A percentile compares a stretch with the other conserved stretches of the same genome.
These are phyloP conservation scores for Cistogaster globosa DNA, from an alignment of 2,888 invertebrate species.

Conservation along the genomic window DNA sequence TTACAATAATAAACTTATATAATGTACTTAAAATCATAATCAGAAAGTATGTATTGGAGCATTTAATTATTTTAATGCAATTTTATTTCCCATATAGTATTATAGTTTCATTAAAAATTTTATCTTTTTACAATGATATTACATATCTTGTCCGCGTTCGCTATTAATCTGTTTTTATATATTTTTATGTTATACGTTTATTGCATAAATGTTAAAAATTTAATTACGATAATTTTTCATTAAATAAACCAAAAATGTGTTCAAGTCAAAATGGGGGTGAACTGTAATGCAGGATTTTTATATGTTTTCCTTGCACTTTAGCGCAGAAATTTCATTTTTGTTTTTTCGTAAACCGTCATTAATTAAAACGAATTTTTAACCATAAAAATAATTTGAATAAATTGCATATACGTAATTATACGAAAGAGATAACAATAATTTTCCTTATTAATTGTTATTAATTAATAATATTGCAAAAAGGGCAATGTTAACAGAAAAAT, in stretches of 20 bases:
- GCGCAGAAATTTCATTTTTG: no score
- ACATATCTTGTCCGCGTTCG: not conserved
- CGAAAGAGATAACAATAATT: no score
- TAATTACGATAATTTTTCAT: constrained; percentile 60
- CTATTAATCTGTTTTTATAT: not conserved
- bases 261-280: not conserved
- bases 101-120: constrained; percentile 26
- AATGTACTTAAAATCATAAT: not conserved
- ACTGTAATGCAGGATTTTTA: not conserved
- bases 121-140: constrained; percentile 7
- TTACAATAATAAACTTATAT: not conserved
- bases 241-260: not conserved
- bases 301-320: not conserved
- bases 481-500: no score
- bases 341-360: no score
- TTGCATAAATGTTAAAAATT: constrained; percentile 66
- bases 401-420: no score
- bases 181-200: constrained; percentile 33
- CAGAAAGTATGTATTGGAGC: no score
- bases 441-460: no score
- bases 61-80: constrained; percentile 24
- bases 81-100: constrained; percentile 19
- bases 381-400: no score
- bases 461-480: no score
- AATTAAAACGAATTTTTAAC: no score